These are phyloP conservation scores for Fukomys damarensis DNA, from an alignment of 2,113 vertebrate genomes.

Conservation along the genomic window DNA sequence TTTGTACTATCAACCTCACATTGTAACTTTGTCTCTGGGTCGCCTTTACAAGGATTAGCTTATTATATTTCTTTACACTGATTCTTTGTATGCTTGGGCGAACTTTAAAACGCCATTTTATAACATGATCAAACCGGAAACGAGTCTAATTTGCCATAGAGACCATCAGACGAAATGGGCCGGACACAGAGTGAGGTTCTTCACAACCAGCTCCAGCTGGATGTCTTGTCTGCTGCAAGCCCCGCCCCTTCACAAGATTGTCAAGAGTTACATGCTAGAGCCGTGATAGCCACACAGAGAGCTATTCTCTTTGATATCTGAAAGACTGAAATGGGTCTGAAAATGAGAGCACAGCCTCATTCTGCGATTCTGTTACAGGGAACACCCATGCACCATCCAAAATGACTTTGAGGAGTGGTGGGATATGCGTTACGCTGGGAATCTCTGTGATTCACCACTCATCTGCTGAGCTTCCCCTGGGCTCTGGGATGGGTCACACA, in stretches of 20 bases:
- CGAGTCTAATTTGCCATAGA: not conserved
- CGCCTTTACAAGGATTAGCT: not conserved
- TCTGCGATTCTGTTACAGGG: not conserved
- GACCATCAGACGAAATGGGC: not conserved
- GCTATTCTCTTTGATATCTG: not conserved
- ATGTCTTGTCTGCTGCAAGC: not conserved
- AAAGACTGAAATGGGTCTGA: not conserved
- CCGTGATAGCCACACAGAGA: not conserved
- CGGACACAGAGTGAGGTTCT: not conserved
- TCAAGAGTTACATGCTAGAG: not conserved
- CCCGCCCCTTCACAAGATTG: not conserved
- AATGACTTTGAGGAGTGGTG: not conserved
- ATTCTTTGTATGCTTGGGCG: not conserved
- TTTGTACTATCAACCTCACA: fast-evolving
- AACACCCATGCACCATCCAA: not conserved
- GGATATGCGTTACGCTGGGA: not conserved
- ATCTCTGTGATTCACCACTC: too few species aligned
- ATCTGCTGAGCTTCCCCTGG: not conserved
- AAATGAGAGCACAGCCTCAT: not conserved
- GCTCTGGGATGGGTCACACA: not conserved
- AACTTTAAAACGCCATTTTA: not conserved
- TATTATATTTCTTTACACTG: not conserved
- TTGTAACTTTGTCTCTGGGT: not conserved
- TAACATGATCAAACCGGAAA: not conserved
- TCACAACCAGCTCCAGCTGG: not conserved